Evolutionary conservation across 2,113 vertebrate species (phyloP), one percentile per base, ranked within the genome.

Genomic region (Perccottus glenii): DNA sequence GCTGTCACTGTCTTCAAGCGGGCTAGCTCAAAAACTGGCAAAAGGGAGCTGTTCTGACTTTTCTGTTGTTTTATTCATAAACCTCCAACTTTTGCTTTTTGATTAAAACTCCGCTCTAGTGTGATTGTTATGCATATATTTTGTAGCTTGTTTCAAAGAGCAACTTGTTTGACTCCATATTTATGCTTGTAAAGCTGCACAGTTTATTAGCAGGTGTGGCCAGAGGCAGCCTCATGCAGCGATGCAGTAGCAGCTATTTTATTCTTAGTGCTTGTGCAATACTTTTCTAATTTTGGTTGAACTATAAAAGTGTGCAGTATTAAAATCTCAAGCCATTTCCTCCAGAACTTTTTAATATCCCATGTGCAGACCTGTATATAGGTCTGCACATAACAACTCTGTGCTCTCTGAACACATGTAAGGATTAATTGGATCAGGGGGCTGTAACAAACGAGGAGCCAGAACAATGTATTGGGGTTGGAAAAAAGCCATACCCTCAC

Each of bases 171-270:
- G 49, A 60, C 32, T 75, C 58, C 40, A 67, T 49, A 60, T 69
- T 67, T 70, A 51, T 64, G 32, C 56, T 19, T 40, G 55, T 57
- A 66, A 78, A 70, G 66, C 56, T 44, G 10, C 55, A 0, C 58
- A 10, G n/a, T 78, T 63, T 75, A 73, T 68, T 52, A 66, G 58
- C 71, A 81, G 75, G 53, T 70, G 75, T 47, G 60, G 60, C 56
- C 60, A 50, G 70, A 74, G 67, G 60, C 69, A 38, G 40, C 59
- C 9, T 53, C 11, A 11, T 8, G 49, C 16, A 9, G 59, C 32
- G 44, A 53, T 63, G 44, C 16, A 12, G 27, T 35, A 27, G 16
- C 27, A 19, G 60, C 78, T 82, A 69, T 80, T 84, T 77, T 77
- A 9, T 74, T 60, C 60, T 35, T 44, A 4, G 49, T 9, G 43